These are phyloP conservation scores for Agrotis segetum DNA, from an alignment of 2,888 invertebrate genomes.

Conservation along the genomic window DNA sequence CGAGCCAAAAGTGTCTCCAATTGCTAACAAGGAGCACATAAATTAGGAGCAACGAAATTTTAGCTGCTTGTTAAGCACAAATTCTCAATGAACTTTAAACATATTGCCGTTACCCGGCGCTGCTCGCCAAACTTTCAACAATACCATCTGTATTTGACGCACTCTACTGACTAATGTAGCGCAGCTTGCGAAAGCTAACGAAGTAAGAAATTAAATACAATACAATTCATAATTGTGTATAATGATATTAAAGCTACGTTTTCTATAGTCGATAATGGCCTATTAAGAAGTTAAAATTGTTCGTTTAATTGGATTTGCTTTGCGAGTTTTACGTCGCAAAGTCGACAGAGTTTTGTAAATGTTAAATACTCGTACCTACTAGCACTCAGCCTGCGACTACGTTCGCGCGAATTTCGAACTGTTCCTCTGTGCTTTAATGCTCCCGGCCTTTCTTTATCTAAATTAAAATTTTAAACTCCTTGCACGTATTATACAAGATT, in stretches of 20 bases:
- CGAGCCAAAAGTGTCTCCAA: slow-evolving; percentile 39
- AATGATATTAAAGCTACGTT: slow-evolving; percentile 67
- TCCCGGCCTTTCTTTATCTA: too few relatives aligned
- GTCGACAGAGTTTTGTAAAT: slow-evolving; percentile 69
- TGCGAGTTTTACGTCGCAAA: slow-evolving; percentile 67
- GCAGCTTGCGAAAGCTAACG: slow-evolving; percentile 27
- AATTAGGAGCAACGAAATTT: slow-evolving; percentile 45
- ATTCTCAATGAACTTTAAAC: slow-evolving; percentile 51
- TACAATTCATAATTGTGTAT: slow-evolving; percentile 45
- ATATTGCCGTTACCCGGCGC: slow-evolving; percentile 21
- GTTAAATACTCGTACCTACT: slow-evolving; percentile 71
- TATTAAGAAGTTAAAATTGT: slow-evolving; percentile 78
- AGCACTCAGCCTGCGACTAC: too few relatives aligned
- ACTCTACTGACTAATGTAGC: slow-evolving; percentile 43
- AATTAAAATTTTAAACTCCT: too few relatives aligned
- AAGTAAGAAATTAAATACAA: slow-evolving; percentile 41
- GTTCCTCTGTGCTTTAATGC: too few relatives aligned
- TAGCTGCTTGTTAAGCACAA: slow-evolving; percentile 41
- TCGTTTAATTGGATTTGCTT: slow-evolving; percentile 74
- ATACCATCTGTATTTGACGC: slow-evolving; percentile 53
- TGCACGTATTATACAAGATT: too few relatives aligned
- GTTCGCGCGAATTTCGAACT: too few relatives aligned
- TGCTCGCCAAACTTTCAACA: slow-evolving; percentile 48
- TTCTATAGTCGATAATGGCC: slow-evolving; percentile 73
- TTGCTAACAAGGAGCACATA: slow-evolving; percentile 43